Base-by-base conservation (phyloP, 2,113 vertebrate species). In the Paramisgurnus dabryanus region DNA sequence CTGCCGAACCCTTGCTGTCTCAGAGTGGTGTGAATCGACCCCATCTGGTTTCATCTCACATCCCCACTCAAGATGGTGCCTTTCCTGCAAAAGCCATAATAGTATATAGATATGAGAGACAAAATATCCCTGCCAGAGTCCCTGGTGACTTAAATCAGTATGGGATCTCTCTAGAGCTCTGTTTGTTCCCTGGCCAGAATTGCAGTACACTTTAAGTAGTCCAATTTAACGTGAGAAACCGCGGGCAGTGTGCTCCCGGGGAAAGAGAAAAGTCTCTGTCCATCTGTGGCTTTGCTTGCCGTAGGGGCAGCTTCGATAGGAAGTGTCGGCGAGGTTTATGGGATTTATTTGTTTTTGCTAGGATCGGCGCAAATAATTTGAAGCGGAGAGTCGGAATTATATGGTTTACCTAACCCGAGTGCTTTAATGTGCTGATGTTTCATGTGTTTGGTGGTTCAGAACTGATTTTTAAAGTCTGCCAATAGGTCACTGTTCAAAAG, bases 21-120 rank as follows among this genome's bases (percentile, higher is more conserved):
- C 90, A 88, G 88, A 93, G 91, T 93, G 91, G 92, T 94, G 93
- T 94, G 92, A 94, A 94, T 90, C 88, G 92, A 93, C 91, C 92
- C 92, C 91, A 93, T 93, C 92, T 93, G 93, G 91, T 90, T 91
- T 83, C 85, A 86, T 90, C 90, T 85, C 91, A 90, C 91, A 91
- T 91, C 85, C 88, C 82, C 88, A 89, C 81, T 67, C 84, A 88
- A 89, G 86, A 90, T 86, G 86, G 86, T 86, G 86, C 86, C 80
- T 83, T 82, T 84, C 75, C 81, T 78, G 78, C 70, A 78, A 85
- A 83, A 82, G 80, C 84, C 81, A 80, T 79, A 80, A 79, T 80
- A 81, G 84, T 79, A 87, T 84, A 83, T 83, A 85, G 78, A 88
- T 84, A 82, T 79, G 76, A 82, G 73, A 80, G 60, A 72, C 61